Conservation (phyloP, 37 sponge, comb jelly and placozoan species). For the Spongia lamella region DNA sequence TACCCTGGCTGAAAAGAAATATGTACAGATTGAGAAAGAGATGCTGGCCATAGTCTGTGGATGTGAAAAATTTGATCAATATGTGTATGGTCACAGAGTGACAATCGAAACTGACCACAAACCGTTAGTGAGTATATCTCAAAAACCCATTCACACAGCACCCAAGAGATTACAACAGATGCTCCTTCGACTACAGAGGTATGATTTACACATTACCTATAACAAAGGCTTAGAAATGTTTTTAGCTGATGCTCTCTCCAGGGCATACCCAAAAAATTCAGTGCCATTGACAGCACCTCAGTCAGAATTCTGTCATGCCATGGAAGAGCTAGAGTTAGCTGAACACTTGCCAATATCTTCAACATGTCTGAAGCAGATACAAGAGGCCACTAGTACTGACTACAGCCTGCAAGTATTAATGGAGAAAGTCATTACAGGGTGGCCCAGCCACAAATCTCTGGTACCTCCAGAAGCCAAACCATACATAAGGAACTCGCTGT, state of each 20-base stretch:
- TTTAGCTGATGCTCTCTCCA: slow-evolving; percentile 43
- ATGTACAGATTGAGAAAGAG: slow-evolving; percentile 57
- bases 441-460: too few relatives aligned
- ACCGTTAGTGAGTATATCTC: slow-evolving; percentile 26
- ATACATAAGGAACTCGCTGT: too few relatives aligned
- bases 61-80: slow-evolving; percentile 45
- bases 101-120: slow-evolving; percentile 47
- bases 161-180: slow-evolving; percentile 51
- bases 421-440: too few relatives aligned
- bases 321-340: too few relatives aligned
- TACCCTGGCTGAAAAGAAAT: slow-evolving; percentile 22
- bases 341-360: too few relatives aligned
- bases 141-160: slow-evolving; percentile 40
- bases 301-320: too few relatives aligned
- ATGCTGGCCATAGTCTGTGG: slow-evolving; percentile 54
- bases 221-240: slow-evolving; percentile 28
- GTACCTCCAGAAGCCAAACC: too few relatives aligned
- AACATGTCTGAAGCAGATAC: too few relatives aligned
- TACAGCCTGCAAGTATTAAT: too few relatives aligned
- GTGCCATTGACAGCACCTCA: too few relatives aligned
- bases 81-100: slow-evolving; percentile 28
- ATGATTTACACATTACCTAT: slow-evolving; percentile 33
- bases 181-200: slow-evolving; percentile 43
- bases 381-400: too few relatives aligned
- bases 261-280: slow-evolving; percentile 23